Base-by-base conservation (phyloP, 2,888 invertebrate species). In the Heliconius ethilla region DNA sequence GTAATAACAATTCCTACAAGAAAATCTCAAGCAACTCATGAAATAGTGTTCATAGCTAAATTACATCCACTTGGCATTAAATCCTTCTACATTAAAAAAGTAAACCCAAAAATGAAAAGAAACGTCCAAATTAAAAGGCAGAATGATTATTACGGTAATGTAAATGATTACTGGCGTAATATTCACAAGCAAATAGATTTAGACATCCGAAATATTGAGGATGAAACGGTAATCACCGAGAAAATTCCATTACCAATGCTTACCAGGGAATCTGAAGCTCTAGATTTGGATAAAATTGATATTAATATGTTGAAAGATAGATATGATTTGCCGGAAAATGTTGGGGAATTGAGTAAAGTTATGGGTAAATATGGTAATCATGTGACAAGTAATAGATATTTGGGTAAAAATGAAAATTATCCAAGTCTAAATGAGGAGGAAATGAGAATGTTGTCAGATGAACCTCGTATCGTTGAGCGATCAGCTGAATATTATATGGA, bases 21-120 rank as follows among this genome's bases (percentile, higher is more conserved):
- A 59, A 76, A 85, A 0, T 96, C 97, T 1, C 86, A 83, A 4
- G 97, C 98, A 0, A 95, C 92, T 0, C 93, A 95, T 83, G 98
- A 98, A 84, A 87, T 98, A 0, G 92, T 97, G 0, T 98, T 98
- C 87, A 84, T 95, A n/a, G 96, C 96, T 0, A 84, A 89, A 6
- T 88, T 95, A 5, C 85, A 97, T 3, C 96, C 97, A 0, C 88
- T 97, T 1, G 97, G 97, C 11, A 96, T 96, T 83, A 96, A 95
- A 84, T 95, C 96, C 0, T 97, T 95, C 82, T 96, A 95, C 82
- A 86, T 96, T 0, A 90, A 87, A 81, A 81, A 83, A 0, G 72
- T 59, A 0, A 76, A 27, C n/a, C 62, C 51, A 3, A 85, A 84
- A 74, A 3, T 59, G 0, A 90, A 88, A 76, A 79, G 90, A 10